phyloP scores from a whole-genome alignment of 1,140 invertebrate species.

The Bicyclus anynana region DNA sequence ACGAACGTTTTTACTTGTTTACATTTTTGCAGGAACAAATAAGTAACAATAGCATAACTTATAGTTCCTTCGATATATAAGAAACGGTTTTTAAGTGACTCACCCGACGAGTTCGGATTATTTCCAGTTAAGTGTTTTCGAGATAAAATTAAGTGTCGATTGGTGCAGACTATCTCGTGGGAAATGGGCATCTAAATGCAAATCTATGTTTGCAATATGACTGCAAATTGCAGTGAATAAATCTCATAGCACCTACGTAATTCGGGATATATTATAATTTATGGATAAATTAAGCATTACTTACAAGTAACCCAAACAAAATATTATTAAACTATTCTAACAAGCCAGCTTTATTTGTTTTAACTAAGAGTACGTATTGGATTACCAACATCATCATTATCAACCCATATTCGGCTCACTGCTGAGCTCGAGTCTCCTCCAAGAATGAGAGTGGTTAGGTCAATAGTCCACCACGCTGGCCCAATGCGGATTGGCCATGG shows the following conservation, averaged over 20 bases:
- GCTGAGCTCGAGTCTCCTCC: too few relatives aligned
- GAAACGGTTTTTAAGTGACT: background rate
- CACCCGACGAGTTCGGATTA: background rate
- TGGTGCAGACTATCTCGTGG: background rate
- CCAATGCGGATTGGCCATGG: too few relatives aligned
- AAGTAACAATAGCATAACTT: background rate
- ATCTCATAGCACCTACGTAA: constrained; percentile 11
- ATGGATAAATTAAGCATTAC: background rate
- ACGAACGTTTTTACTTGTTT: constrained; percentile 12
- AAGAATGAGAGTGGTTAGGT: too few relatives aligned
- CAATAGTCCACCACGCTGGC: too few relatives aligned
- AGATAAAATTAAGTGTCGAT: background rate
- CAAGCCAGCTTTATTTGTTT: too few relatives aligned
- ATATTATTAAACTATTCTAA: background rate
- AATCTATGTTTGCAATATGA: background rate
- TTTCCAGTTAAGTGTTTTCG: background rate
- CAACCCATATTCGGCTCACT: too few relatives aligned
- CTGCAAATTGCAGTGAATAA: constrained; percentile 8
- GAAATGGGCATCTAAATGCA: background rate
- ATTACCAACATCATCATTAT: too few relatives aligned
- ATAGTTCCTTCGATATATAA: background rate
- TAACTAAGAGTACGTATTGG: too few relatives aligned
- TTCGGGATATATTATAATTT: background rate
- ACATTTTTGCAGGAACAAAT: background rate
- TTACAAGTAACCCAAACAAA: background rate